Base-by-base conservation (phyloP, 2,888 invertebrate genomes). In the Crepidodera aurea region DNA sequence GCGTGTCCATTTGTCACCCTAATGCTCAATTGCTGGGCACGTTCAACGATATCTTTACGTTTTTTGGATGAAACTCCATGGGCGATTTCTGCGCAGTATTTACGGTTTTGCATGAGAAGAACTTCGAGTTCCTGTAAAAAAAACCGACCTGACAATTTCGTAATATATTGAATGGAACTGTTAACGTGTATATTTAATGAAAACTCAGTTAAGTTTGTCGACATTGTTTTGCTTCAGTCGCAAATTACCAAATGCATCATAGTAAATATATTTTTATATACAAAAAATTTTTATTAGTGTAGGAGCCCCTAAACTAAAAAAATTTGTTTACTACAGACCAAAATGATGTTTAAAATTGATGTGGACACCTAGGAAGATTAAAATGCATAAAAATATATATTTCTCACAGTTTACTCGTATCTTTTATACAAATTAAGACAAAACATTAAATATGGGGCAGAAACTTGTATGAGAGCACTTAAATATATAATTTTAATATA, bases 61-160 rank as follows among this genome's bases (percentile, higher is more conserved):
- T 98, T 99, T 84, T 95, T 96, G n/a, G 96, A 94, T 66, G 97
- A 97, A 0, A 99, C 98, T 18, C 90, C 94, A 81, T 98, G 98
- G 1, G 97, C 97, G 71, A 99, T 97, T 85, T 99, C 99, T 18
- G 93, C 99, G 81, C 97, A 96, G 84, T 92, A 99, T 72, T 93
- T 93, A 73, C 96, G 88, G 84, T 98, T 99, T 82, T 98, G 98
- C 98, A 99, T 99, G 90, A 99, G 90, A 53, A 99, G 85, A 75
- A 99, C 93, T 82, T 99, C 98, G 71, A 99, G 83, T 83, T 99
- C 99, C 87, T 94, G 83, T 32, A 76, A 76, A 15, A 67, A 65
- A 61, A 13, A 29, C 12, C 39, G 32, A 22, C 25, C 1, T 13
- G 15, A 37, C 22, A 51, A 25, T 46, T 29, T n/a, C n/a, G n/a